These are phyloP conservation scores for Psammodynastes pulverulentus DNA, from an alignment of 2,113 vertebrate genomes.

Conservation along the genomic window DNA sequence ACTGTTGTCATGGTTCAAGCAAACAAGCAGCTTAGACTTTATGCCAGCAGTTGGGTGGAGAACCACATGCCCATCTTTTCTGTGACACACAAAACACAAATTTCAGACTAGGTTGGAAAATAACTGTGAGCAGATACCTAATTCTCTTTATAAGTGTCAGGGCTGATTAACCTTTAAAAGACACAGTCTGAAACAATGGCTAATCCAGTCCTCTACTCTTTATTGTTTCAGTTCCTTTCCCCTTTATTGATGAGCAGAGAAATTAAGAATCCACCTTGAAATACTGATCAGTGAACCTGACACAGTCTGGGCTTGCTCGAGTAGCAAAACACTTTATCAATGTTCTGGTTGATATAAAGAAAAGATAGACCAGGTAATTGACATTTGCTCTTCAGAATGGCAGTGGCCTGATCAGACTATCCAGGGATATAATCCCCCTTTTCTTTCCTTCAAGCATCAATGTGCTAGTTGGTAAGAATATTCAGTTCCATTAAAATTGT, in stretches of 20 bases:
- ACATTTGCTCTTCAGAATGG: neutral
- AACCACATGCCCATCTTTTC: neutral
- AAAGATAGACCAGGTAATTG: neutral
- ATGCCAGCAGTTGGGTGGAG: neutral
- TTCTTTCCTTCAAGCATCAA: neutral
- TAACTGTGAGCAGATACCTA: neutral
- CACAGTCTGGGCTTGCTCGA: neutral
- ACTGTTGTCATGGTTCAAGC: neutral
- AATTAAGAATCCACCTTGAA: neutral
- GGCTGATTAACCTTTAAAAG: constrained; percentile 10
- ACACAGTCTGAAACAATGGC: constrained; percentile 2
- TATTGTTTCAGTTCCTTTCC: neutral
- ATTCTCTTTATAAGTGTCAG: neutral
- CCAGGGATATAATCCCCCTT: neutral
- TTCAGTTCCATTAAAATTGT: neutral
- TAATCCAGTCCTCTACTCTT: neutral
- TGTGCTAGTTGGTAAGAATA: neutral
- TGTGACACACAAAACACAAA: neutral
- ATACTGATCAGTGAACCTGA: neutral
- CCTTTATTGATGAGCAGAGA: neutral
- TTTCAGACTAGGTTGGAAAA: neutral
- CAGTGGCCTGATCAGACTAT: neutral
- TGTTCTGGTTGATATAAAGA: neutral
- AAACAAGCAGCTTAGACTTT: neutral
- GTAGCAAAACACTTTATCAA: neutral